Evolutionary conservation across 2,797 vertebrate genomes (phyloP).

Genomic region (Rhinophrynus dorsalis): DNA sequence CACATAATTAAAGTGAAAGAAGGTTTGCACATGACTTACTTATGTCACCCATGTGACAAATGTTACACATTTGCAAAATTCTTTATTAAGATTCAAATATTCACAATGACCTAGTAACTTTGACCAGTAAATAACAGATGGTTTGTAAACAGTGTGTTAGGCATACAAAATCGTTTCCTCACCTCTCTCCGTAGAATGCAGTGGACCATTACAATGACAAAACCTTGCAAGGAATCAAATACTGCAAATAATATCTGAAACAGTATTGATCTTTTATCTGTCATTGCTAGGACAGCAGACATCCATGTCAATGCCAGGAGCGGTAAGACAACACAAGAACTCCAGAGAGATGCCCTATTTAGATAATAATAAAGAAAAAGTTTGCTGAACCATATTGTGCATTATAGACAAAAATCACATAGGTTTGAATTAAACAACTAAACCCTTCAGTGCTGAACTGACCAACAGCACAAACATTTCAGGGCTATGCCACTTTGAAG

Average conservation of each 20-base stretch:
- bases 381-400: constrained; percentile 42
- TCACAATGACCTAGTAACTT: no score
- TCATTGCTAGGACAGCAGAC: constrained; percentile 98
- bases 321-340: constrained; percentile 95
- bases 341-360: constrained; percentile 96
- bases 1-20: no score
- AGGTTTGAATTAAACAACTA: constrained; percentile 55
- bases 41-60: no score
- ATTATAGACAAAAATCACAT: constrained; percentile 9
- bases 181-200: constrained; percentile 97
- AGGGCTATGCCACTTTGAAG: neutral
- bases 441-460: constrained; percentile 53
- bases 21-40: no score
- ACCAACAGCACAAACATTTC: neutral
- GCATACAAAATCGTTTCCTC: constrained; percentile 52
- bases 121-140: no score
- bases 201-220: constrained; percentile 99
- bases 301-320: constrained; percentile 98
- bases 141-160: no score
- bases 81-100: no score
- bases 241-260: constrained; percentile 99
- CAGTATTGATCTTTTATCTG: constrained; percentile 97
- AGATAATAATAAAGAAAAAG: constrained; percentile 52
- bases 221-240: constrained; percentile 98
- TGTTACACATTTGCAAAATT: no score